Conservation (phyloP, 2,113 vertebrate species). For the Panthera uncia region DNA sequence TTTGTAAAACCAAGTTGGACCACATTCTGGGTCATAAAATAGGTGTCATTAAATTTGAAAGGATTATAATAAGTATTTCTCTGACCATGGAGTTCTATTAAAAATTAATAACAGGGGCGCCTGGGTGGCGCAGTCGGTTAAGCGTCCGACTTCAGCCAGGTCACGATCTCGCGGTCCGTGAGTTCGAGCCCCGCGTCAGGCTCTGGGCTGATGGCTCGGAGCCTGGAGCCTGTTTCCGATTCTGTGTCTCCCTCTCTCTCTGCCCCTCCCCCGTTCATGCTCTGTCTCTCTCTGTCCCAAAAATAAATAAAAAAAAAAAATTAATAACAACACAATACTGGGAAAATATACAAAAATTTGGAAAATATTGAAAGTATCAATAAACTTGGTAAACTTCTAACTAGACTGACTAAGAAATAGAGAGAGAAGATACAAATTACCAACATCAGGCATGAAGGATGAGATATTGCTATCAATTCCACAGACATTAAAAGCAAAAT, state of each 20-base stretch:
- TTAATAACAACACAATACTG: background rate
- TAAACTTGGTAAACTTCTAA: background rate
- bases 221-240: too few species aligned
- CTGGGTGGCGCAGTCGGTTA: too few species aligned
- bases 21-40: background rate
- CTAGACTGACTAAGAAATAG: background rate
- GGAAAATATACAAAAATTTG: background rate
- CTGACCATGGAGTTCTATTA: background rate
- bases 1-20: background rate
- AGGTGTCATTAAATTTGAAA: background rate
- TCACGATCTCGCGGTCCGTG: too few species aligned
- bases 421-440: background rate
- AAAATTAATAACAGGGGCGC: background rate
- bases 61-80: background rate
- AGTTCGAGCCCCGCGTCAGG: too few species aligned
- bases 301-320: too few species aligned
- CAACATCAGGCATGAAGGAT: background rate
- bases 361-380: background rate
- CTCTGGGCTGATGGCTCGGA: too few species aligned
- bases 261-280: too few species aligned
- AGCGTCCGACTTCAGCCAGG: too few species aligned
- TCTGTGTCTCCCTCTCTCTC: too few species aligned
- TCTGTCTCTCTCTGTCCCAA: too few species aligned
- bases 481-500: background rate
- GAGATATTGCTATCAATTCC: background rate